These are phyloP conservation scores for Dolichopus griseipennis DNA, from an alignment of 2,888 invertebrate species.

Conservation along the genomic window DNA sequence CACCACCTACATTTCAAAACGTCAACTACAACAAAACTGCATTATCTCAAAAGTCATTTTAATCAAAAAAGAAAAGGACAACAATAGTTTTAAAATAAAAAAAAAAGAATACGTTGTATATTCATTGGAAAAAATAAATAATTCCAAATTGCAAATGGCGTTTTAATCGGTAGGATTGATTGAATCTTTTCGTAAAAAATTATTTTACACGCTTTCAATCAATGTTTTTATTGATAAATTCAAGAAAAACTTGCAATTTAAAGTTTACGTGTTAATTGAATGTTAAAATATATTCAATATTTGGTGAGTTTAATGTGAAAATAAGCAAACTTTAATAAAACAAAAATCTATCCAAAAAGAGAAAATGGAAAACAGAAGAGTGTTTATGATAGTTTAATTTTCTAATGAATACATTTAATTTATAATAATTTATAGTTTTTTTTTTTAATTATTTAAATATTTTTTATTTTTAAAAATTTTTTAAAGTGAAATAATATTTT, in stretches of 20 bases:
- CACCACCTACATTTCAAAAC: no score
- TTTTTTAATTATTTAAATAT: not conserved
- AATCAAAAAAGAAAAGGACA: not conserved
- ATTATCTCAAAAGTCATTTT: no score
- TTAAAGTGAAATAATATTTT: not conserved
- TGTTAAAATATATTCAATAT: slow-evolving; percentile 25
- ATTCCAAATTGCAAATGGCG: slow-evolving; percentile 31
- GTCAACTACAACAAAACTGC: no score
- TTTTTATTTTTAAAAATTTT: not conserved
- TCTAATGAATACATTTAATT: not conserved
- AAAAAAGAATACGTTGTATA: not conserved
- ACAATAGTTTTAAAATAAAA: no score
- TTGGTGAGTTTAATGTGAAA: slow-evolving; percentile 28
- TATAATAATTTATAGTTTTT: not conserved
- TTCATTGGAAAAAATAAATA: slow-evolving; percentile 10
- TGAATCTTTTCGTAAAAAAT: slow-evolving; percentile 1
- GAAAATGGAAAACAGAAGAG: not conserved
- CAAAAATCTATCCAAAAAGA: slow-evolving; percentile 7
- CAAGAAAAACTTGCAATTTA: slow-evolving; percentile 27
- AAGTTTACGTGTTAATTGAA: slow-evolving; percentile 26
- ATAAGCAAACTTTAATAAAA: slow-evolving; percentile 16
- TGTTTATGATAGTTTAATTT: not conserved
- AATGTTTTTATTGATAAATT: slow-evolving; percentile 29
- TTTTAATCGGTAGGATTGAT: slow-evolving; percentile 26
- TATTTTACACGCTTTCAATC: slow-evolving; percentile 25